These are phyloP conservation scores for Drosophila austrosaltans DNA, from an alignment of 2,888 invertebrate genomes.

Conservation along the genomic window DNA sequence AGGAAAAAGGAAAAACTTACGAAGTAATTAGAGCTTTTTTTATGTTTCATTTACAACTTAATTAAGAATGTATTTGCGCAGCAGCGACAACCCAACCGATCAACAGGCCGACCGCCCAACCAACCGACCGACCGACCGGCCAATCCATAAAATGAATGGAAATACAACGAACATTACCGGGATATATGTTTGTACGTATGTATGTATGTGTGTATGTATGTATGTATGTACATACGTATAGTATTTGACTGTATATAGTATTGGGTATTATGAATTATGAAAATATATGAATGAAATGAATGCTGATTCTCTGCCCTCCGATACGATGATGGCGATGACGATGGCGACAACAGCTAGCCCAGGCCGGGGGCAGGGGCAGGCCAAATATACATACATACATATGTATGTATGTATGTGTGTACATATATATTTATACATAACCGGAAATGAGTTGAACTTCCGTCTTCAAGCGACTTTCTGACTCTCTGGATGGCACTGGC, in stretches of 20 bases:
- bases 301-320: slow-evolving; percentile 8
- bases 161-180: slow-evolving; percentile 12
- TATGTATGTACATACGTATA: background rate
- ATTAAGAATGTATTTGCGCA: slow-evolving; percentile 75
- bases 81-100: slow-evolving; percentile 37
- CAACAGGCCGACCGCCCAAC: slow-evolving; percentile 4
- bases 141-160: slow-evolving; percentile 1
- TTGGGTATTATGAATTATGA: slow-evolving; percentile 4
- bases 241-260: background rate
- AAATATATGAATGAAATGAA: slow-evolving; percentile 34
- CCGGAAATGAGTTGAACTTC: slow-evolving; percentile 82
- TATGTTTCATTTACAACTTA: slow-evolving; percentile 75
- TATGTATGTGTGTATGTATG: slow-evolving; percentile 9
- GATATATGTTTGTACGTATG: slow-evolving; percentile 7
- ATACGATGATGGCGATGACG: background rate
- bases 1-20: slow-evolving; percentile 52
- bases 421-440: slow-evolving; percentile 58
- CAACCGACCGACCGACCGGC: background rate
- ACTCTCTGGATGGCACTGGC: slow-evolving; percentile 52
- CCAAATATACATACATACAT: slow-evolving; percentile 32
- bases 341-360: slow-evolving; percentile 19
- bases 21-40: slow-evolving; percentile 69
- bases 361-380: slow-evolving; percentile 33
- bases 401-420: slow-evolving; percentile 3
- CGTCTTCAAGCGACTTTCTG: slow-evolving; percentile 65